phyloP scores from a whole-genome alignment of 2,113 vertebrate species.

The Semnornis frantzii region DNA sequence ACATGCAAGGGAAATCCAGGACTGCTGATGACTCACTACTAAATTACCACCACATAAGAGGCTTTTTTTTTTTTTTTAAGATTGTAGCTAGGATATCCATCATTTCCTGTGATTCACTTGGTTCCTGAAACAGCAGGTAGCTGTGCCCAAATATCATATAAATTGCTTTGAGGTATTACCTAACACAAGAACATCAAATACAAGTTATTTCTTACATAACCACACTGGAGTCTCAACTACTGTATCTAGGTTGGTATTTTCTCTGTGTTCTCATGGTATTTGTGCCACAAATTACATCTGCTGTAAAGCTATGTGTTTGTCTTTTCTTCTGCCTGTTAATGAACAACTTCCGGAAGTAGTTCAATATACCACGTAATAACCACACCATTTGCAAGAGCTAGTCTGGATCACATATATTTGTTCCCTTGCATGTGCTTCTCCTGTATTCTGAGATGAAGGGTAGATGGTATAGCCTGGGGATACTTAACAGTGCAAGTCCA shows the following conservation, averaged over 20 bases:
- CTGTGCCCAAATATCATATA: not conserved
- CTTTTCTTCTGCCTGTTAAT: not conserved
- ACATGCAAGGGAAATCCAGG: not conserved
- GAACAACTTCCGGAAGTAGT: not conserved
- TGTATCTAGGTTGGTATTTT: not conserved
- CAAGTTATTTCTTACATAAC: not conserved
- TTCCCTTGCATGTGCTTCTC: not conserved
- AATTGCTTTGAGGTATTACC: not conserved
- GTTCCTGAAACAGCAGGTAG: not conserved
- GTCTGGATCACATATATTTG: not conserved
- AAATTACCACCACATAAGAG: not conserved
- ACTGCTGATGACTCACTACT: not conserved
- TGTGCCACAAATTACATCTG: not conserved
- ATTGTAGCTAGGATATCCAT: not conserved
- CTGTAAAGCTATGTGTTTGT: not conserved
- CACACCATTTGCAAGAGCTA: not conserved
- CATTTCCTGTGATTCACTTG: not conserved
- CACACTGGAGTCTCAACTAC: not conserved
- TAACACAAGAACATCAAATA: not conserved
- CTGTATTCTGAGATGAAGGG: not conserved
- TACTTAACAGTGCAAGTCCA: not conserved
- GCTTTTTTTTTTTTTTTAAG: not conserved
- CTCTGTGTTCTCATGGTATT: not conserved
- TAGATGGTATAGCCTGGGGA: not conserved
- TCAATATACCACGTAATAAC: not conserved